Evolutionary conservation across 2,888 invertebrate species (phyloP).

Genomic region (Eucera pruinosa): DNA sequence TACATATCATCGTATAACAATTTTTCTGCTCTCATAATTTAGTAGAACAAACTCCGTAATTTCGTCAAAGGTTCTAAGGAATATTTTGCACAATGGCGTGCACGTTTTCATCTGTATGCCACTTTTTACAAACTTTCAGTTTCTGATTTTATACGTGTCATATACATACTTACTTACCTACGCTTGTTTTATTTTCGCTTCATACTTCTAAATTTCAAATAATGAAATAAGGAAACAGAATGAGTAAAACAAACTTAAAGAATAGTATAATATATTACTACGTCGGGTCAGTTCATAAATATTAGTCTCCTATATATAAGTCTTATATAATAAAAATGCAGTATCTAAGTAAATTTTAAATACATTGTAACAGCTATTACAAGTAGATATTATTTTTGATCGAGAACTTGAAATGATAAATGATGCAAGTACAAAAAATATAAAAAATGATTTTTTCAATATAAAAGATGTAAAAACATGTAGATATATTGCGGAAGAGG

Average conservation of each 20-base stretch:
- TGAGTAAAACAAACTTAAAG: neutral
- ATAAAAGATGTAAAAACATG: no score
- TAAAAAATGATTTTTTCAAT: no score
- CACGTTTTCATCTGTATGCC: neutral
- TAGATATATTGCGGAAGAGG: no score
- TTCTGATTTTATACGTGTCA: neutral
- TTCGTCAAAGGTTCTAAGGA: conserved; percentile 7
- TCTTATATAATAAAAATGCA: no score
- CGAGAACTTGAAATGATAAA: no score
- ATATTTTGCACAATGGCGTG: neutral
- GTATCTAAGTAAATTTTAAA: no score
- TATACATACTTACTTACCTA: neutral
- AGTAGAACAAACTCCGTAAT: conserved; percentile 5
- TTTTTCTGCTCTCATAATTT: conserved; percentile 24
- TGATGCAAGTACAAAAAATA: no score
- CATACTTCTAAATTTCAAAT: neutral
- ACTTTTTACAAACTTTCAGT: neutral
- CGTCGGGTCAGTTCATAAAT: no score
- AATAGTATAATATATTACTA: no score
- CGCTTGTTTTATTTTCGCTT: neutral
- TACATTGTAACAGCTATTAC: no score
- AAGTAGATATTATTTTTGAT: no score
- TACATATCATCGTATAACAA: neutral
- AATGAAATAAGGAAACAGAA: neutral
- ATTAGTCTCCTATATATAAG: no score